These are phyloP conservation scores for Botia almorhae DNA, from an alignment of 2,797 vertebrate species.

Conservation along the genomic window DNA sequence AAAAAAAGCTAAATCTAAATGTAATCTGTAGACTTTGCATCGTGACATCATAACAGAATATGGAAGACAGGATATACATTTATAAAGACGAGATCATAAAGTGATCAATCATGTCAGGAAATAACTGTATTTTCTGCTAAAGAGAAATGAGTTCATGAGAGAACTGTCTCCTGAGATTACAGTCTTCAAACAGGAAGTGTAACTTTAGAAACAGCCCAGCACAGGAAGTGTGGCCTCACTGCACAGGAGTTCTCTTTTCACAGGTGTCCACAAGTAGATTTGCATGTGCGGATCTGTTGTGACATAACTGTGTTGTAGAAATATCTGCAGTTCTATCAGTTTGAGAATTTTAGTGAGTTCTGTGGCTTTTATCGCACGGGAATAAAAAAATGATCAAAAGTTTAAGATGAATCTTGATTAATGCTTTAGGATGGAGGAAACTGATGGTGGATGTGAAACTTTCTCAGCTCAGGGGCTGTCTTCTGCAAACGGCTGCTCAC, in stretches of 20 bases:
- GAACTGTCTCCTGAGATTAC: not conserved
- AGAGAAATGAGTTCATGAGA: slow-evolving; percentile 7
- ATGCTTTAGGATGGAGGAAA: not conserved
- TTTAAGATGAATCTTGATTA: not conserved
- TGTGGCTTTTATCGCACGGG: not conserved
- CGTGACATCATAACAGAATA: not conserved
- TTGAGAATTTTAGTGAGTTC: not conserved
- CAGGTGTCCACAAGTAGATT: slow-evolving; percentile 9
- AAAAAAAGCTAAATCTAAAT: too few relatives aligned
- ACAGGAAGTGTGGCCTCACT: slow-evolving; percentile 16
- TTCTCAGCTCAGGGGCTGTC: not conserved
- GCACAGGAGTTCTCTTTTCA: slow-evolving; percentile 2
- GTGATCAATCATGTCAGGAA: not conserved
- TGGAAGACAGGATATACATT: not conserved
- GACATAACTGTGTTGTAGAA: not conserved
- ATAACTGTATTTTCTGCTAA: slow-evolving; percentile 20
- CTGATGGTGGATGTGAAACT: slow-evolving; percentile 17
- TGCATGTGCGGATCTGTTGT: not conserved
- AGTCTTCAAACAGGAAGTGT: slow-evolving; percentile 40
- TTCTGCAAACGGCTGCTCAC: not conserved
- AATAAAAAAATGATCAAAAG: not conserved
- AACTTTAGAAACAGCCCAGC: not conserved
- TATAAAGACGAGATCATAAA: not conserved
- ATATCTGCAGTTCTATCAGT: not conserved
- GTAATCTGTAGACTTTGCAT: not conserved